Percentiles rank a stretch among this genome's conserved stretches.
phyloP scores from a whole-genome alignment of 2,797 vertebrate genomes.

The Carduelis carduelis region DNA sequence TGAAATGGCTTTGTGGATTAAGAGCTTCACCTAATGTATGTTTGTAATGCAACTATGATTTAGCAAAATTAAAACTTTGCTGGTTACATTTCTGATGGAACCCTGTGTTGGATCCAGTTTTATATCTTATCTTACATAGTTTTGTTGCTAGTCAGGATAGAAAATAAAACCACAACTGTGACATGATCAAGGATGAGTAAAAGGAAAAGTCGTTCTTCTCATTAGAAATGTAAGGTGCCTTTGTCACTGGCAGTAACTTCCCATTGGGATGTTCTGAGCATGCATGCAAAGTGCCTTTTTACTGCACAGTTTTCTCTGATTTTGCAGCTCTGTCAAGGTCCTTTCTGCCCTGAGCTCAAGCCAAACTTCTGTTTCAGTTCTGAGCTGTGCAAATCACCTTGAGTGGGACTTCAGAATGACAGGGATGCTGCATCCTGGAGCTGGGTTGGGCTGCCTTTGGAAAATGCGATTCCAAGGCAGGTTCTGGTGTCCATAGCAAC shows the following conservation, averaged over 20 bases:
- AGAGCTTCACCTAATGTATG: neutral
- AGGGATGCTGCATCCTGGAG: neutral
- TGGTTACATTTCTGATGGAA: neutral
- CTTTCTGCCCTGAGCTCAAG: neutral
- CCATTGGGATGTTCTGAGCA: neutral
- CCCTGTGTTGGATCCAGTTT: fast-evolving
- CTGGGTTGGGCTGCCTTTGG: neutral
- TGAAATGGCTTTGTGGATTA: neutral
- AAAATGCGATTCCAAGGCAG: neutral
- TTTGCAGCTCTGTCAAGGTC: neutral
- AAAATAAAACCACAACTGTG: neutral
- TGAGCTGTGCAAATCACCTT: neutral
- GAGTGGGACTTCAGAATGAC: neutral
- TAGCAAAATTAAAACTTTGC: neutral
- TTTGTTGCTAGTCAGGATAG: neutral
- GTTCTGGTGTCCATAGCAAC: conserved; percentile 14
- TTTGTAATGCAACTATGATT: neutral
- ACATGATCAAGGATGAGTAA: neutral
- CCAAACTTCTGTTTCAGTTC: neutral
- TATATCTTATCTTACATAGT: neutral
- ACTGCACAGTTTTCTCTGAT: neutral
- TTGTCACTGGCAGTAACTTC: neutral
- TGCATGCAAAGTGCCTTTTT: neutral
- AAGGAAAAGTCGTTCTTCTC: neutral
- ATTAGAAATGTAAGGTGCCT: neutral